Percentiles rank a stretch among this genome's conserved stretches.
Evolutionary conservation across 2,797 vertebrate genomes (phyloP).

Genomic region (Naso thynnoides): DNA sequence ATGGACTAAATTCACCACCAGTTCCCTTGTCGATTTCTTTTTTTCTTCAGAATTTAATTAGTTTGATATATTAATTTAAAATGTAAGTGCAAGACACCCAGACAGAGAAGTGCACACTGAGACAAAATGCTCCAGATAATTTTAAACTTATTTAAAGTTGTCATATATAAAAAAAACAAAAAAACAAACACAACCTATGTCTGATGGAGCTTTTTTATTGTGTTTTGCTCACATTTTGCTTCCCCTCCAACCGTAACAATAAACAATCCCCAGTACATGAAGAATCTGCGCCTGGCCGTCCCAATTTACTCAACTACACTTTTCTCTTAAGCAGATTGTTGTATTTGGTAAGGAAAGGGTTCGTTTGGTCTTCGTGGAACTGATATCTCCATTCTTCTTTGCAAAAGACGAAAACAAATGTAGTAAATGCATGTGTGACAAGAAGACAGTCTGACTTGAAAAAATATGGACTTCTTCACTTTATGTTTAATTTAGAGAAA

Average conservation of each 20-base stretch:
- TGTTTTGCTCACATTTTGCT: not conserved
- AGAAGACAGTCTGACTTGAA: conserved; percentile 10
- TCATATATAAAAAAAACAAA: conserved; percentile 10
- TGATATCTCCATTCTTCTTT: not conserved
- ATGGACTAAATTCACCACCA: conserved; percentile 52
- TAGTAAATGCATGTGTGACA: no score
- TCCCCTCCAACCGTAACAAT: not conserved
- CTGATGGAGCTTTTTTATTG: not conserved
- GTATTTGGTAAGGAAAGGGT: not conserved
- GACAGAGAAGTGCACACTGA: conserved; percentile 1
- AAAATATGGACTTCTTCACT: conserved; percentile 1
- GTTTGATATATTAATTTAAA: conserved; percentile 56
- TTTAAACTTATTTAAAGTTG: conserved; percentile 54
- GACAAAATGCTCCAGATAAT: conserved; percentile 29
- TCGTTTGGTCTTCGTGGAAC: not conserved
- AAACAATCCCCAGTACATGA: not conserved
- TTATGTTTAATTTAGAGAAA: conserved; percentile 17
- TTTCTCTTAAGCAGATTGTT: not conserved
- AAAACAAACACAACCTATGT: not conserved
- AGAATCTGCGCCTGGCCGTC: no score
- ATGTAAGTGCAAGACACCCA: conserved; percentile 31
- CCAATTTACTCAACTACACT: not conserved
- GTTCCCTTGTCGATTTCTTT: conserved; percentile 40
- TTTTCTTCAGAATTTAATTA: conserved; percentile 46
- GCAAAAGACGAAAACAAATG: not conserved